Base-by-base conservation (phyloP, 2,113 vertebrate species). In the Pitta sordida region DNA sequence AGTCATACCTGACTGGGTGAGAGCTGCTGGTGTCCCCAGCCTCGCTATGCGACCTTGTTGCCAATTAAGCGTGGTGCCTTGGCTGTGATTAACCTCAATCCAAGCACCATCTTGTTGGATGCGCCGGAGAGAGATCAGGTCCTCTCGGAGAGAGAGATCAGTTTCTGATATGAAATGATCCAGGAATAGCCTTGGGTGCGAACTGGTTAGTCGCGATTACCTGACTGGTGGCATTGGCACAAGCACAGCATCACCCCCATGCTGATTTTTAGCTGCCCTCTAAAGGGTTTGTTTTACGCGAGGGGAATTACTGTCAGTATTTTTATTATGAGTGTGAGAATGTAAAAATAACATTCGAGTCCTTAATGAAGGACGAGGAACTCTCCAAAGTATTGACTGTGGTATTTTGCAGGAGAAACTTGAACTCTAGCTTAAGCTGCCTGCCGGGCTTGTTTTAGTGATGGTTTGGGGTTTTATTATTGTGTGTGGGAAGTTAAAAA, bases 1-100 rank as follows among this genome's bases (percentile, higher is more conserved):
- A 39, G 15, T 70, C 22, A 0, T 7, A 3, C 23, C 17, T 37
- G n/a, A 4, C 3, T 3, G 55, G 43, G 15, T 32, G 5, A 6
- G 52, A 79, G 56, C 67, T 43, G 83, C 63, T 4, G 44, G 3
- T 52, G 53, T 92, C 27, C 36, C 29, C 68, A 0, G 16, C 46
- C 3, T 13, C 4, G 0, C 27, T 32, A 0, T 13, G 34, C 76
- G 73, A 68, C 91, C 90, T 79, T 68, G 82, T 2, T 82, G 65
- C 11, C 70, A 12, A 3, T 26, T 27, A 53, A 15, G 34, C 23
- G 1, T 6, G 34, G 19, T 80, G 91, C 77, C 32, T n/a, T 10
- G 86, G 36, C 69, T 75, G 70, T 8, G 84, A 9, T 84, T 36
- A 75, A 39, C 84, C 60, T 11, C 19, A 46, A 73, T 69, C 59